Conservation (phyloP, 2,888 invertebrate genomes). For the Epistrophella euchroma region DNA sequence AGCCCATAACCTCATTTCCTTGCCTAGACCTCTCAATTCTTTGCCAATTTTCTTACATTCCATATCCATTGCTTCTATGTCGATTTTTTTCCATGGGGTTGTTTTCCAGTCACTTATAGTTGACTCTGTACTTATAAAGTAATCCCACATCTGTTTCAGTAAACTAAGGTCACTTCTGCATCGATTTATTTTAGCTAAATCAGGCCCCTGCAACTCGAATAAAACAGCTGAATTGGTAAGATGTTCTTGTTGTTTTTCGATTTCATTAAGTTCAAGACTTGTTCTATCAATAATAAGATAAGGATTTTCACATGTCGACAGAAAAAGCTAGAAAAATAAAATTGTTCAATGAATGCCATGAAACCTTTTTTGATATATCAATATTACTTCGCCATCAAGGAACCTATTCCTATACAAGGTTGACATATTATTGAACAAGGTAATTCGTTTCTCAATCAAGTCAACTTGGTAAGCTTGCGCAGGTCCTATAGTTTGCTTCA, state of each 20-base stretch:
- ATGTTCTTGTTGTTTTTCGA: slow-evolving; percentile 88
- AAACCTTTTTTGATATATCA: not conserved
- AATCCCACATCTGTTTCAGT: slow-evolving; percentile 95
- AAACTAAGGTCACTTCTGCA: slow-evolving; percentile 91
- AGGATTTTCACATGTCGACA: slow-evolving; percentile 87
- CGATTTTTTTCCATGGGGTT: slow-evolving; percentile 96
- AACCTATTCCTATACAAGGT: slow-evolving; percentile 91
- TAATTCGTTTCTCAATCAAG: slow-evolving; percentile 92
- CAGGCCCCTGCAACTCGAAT: slow-evolving; percentile 94
- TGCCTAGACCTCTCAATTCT: slow-evolving; percentile 91
- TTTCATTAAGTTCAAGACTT: slow-evolving; percentile 86
- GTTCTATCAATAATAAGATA: slow-evolving; percentile 89
- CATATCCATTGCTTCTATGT: slow-evolving; percentile 96
- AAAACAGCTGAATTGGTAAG: slow-evolving; percentile 90
- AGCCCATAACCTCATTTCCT: slow-evolving; percentile 91
- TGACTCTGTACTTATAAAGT: slow-evolving; percentile 90
- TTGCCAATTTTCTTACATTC: slow-evolving; percentile 96
- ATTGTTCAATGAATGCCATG: not conserved
- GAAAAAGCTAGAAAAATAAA: slow-evolving; percentile 84
- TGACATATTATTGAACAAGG: slow-evolving; percentile 91
- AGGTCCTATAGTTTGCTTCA: slow-evolving; percentile 94
- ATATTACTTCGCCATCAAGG: slow-evolving; percentile 83
- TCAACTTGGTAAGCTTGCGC: slow-evolving; percentile 95
- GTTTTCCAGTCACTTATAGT: slow-evolving; percentile 96
- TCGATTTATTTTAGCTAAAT: slow-evolving; percentile 90